phyloP scores from a whole-genome alignment of 2,113 vertebrate genomes.

The Ia io region DNA sequence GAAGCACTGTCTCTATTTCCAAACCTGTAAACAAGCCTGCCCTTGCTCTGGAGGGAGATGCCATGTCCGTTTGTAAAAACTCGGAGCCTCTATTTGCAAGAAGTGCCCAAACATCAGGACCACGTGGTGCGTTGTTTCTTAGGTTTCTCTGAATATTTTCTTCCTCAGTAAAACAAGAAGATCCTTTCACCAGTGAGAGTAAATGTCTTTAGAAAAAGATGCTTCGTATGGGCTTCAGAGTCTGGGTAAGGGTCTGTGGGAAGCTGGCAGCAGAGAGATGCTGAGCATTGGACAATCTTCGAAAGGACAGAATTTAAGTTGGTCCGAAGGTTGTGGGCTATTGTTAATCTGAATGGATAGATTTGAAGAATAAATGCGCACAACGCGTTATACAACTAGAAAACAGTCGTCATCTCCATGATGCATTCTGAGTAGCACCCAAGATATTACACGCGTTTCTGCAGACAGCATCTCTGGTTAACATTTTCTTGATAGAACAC shows the following conservation, averaged over 20 bases:
- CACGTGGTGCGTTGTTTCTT: not conserved
- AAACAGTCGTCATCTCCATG: not conserved
- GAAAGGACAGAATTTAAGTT: not conserved
- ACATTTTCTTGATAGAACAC: not conserved
- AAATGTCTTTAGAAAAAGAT: not conserved
- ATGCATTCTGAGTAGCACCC: not conserved
- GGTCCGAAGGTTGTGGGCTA: no score
- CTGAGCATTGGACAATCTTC: not conserved
- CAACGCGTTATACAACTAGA: not conserved
- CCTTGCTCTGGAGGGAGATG: not conserved
- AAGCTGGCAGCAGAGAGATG: not conserved
- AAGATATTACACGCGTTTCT: not conserved
- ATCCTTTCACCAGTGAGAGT: not conserved
- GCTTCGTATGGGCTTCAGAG: not conserved
- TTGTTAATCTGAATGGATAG: not conserved
- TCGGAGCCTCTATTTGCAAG: no score
- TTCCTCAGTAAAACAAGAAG: not conserved
- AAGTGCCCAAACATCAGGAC: no score
- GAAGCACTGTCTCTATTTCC: not conserved
- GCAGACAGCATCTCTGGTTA: not conserved
- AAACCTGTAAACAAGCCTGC: not conserved
- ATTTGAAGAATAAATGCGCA: not conserved
- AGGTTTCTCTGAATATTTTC: not conserved
- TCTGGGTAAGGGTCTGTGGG: not conserved
- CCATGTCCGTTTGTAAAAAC: not conserved